These are phyloP conservation scores for Spondyliosoma cantharus DNA, from an alignment of 2,797 vertebrate species.

Conservation along the genomic window DNA sequence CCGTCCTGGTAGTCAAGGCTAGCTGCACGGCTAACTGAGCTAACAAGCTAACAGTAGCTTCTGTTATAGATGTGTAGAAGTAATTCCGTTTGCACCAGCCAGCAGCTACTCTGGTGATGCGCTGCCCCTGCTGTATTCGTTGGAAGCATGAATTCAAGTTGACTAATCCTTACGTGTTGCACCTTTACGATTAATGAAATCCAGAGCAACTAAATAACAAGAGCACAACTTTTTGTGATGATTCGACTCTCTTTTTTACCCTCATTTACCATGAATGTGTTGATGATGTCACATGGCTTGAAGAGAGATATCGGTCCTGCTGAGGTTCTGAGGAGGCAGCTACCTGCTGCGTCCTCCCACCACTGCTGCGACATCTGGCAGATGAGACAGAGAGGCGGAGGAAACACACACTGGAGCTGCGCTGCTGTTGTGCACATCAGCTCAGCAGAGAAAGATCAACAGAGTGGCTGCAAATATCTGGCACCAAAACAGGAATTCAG, in stretches of 20 bases:
- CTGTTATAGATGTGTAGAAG: no score
- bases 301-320: constrained; percentile 1
- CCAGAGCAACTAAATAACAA: neutral
- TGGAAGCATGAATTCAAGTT: no score
- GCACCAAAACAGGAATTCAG: constrained; percentile 6
- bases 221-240: neutral
- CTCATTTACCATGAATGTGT: neutral
- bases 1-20: no score
- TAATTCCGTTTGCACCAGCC: no score
- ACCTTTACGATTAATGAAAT: neutral
- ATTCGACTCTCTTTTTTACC: neutral
- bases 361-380: constrained; percentile 31
- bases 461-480: neutral
- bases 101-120: no score
- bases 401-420: constrained; percentile 7
- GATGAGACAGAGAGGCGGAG: constrained; percentile 18
- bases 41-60: no score
- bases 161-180: no score
- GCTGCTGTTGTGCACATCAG: neutral
- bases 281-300: constrained; percentile 35
- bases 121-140: no score
- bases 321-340: constrained; percentile 18
- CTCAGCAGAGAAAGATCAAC: neutral
- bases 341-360: constrained; percentile 50
- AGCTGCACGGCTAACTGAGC: no score